Conservation (phyloP, 2,113 vertebrate genomes). For the Nibea albiflora region DNA sequence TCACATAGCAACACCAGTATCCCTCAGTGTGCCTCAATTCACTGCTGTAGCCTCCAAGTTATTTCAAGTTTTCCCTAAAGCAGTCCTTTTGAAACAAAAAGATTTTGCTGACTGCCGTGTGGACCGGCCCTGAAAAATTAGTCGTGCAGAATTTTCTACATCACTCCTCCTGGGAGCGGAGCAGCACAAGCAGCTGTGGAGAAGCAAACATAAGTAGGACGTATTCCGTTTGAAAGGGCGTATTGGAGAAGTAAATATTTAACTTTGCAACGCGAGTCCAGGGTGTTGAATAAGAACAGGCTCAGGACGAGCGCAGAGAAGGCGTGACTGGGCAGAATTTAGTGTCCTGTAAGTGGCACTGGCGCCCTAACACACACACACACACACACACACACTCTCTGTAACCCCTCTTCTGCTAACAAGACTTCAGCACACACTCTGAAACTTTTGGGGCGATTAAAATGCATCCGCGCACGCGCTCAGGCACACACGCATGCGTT, state of each 20-base stretch:
- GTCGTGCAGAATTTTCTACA: conserved; percentile 51
- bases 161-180: conserved; percentile 60
- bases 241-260: conserved; percentile 45
- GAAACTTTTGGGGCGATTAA: conserved; percentile 31
- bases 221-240: conserved; percentile 37
- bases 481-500: not conserved
- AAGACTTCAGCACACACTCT: not conserved
- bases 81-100: conserved; percentile 37
- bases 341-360: conserved; percentile 8
- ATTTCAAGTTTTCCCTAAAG: conserved; percentile 55
- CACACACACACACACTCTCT: too few relatives aligned
- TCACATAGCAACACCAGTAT: conserved; percentile 9
- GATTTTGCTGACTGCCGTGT: conserved; percentile 63
- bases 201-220: conserved; percentile 64
- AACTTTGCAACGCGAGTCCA: not conserved
- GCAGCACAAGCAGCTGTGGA: conserved; percentile 48
- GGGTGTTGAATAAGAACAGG: conserved; percentile 14
- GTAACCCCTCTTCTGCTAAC: conserved; percentile 23
- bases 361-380: not conserved
- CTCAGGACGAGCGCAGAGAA: not conserved
- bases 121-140: conserved; percentile 64
- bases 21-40: conserved; percentile 11
- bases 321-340: conserved; percentile 16
- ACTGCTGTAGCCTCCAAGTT: conserved; percentile 44
- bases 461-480: conserved; percentile 9